Evolutionary conservation across 2,113 vertebrate genomes (phyloP).

Genomic region (Protomyctophum bolini): DNA sequence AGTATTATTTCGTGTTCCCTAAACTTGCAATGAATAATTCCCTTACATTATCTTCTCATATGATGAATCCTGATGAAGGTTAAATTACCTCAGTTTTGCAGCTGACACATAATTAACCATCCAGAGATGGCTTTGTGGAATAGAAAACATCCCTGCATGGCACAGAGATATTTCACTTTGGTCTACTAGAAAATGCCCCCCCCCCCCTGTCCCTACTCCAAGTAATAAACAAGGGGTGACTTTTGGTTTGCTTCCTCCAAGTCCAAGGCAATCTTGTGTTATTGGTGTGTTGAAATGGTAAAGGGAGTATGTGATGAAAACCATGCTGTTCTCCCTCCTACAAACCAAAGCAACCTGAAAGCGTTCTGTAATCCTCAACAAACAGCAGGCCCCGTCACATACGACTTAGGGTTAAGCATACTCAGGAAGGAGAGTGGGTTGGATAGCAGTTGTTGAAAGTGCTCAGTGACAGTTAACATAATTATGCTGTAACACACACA

Average conservation of each 20-base stretch:
- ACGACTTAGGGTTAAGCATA: conserved; percentile 34
- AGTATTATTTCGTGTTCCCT: conserved; percentile 57
- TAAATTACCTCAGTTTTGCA: conserved; percentile 63
- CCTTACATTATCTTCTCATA: conserved; percentile 65
- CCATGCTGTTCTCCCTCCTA: conserved; percentile 24
- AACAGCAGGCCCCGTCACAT: conserved; percentile 49
- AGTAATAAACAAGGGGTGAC: conserved; percentile 58
- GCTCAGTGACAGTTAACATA: conserved; percentile 2
- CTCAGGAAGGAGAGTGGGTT: conserved; percentile 11
- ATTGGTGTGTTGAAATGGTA: conserved; percentile 57
- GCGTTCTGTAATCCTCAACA: conserved; percentile 58
- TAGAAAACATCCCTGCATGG: conserved; percentile 39
- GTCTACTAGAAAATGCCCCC: conserved; percentile 18
- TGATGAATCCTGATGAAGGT: conserved; percentile 65
- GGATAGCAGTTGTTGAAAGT: conserved; percentile 26
- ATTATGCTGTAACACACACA: conserved; percentile 11
- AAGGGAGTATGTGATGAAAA: conserved; percentile 42
- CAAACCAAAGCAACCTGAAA: conserved; percentile 62
- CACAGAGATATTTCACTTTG: conserved; percentile 42
- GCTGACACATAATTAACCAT: conserved; percentile 68
- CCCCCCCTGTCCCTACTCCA: conserved; percentile 27
- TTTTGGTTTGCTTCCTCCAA: conserved; percentile 55
- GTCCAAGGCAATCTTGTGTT: conserved; percentile 61
- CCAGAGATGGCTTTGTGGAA: conserved; percentile 45
- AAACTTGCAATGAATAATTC: conserved; percentile 73